Conservation (phyloP, 2,797 vertebrate genomes). For the Ptychadena robeensis region DNA sequence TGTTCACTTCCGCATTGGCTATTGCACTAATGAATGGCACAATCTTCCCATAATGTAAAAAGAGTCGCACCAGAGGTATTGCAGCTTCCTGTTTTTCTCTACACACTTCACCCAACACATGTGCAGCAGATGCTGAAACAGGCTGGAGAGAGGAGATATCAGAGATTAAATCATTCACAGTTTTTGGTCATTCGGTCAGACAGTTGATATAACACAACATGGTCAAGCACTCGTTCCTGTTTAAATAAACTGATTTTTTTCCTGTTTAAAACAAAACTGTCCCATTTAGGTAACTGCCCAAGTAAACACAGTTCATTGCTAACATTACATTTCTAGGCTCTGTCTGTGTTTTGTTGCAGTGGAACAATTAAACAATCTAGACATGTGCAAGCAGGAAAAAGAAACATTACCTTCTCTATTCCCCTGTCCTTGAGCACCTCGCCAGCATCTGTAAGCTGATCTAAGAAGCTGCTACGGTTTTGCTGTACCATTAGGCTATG, state of each 20-base stretch:
- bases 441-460: no score
- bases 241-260: neutral
- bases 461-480: no score
- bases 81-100: slow-evolving; percentile 97
- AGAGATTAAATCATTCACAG: slow-evolving; percentile 1
- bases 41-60: slow-evolving; percentile 93
- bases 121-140: slow-evolving; percentile 91
- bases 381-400: no score
- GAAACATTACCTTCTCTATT: no score
- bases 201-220: neutral
- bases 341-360: no score
- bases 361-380: no score
- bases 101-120: slow-evolving; percentile 94
- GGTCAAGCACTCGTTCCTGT: neutral
- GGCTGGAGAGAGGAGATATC: slow-evolving; percentile 75
- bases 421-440: no score
- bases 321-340: neutral
- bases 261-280: neutral
- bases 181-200: neutral
- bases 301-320: neutral
- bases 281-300: neutral
- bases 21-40: slow-evolving; percentile 98
- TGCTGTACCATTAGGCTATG: no score
- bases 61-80: slow-evolving; percentile 92
- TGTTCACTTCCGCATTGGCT: slow-evolving; percentile 92